A percentile compares a stretch with the other conserved stretches of the same genome.
Conservation (phyloP, 2,888 invertebrate species). For the Elysia crispata region DNA sequence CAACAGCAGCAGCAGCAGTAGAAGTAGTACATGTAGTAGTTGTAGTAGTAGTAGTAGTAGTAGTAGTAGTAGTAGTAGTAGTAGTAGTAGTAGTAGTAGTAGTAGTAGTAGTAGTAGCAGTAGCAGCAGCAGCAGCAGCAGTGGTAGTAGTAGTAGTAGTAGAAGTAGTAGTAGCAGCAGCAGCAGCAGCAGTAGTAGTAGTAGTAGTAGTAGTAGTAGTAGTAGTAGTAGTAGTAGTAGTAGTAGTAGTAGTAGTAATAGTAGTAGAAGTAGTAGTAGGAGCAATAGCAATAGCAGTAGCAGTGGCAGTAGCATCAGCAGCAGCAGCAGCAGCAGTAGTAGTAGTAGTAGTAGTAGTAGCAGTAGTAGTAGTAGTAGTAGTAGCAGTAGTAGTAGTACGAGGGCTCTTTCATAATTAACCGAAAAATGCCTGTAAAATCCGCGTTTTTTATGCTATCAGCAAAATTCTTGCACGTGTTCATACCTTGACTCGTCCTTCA, state of each 20-base stretch:
- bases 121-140: conserved; percentile 1
- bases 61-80: conserved; percentile 37
- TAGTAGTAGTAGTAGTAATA: conserved; percentile 36
- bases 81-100: conserved; percentile 38
- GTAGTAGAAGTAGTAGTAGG: conserved; percentile 28
- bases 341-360: conserved; percentile 25
- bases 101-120: conserved; percentile 33
- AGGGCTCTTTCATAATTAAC: too few relatives aligned
- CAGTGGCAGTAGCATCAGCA: too few relatives aligned
- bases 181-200: conserved; percentile 27
- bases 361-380: too few relatives aligned
- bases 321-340: too few relatives aligned
- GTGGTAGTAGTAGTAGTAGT: conserved; percentile 30
- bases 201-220: conserved; percentile 39
- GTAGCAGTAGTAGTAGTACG: too few relatives aligned
- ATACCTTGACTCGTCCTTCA: too few relatives aligned
- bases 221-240: conserved; percentile 37
- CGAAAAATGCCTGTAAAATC: too few relatives aligned
- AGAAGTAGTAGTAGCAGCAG: conserved; percentile 21
- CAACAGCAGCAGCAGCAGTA: conserved; percentile 3
- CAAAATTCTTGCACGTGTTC: too few relatives aligned
- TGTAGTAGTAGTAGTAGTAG: conserved; percentile 37
- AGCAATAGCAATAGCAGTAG: too few relatives aligned
- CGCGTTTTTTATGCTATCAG: too few relatives aligned
- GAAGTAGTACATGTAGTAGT: conserved; percentile 6